Conservation (phyloP, 2,797 vertebrate genomes). For the Pelochelys cantorii region DNA sequence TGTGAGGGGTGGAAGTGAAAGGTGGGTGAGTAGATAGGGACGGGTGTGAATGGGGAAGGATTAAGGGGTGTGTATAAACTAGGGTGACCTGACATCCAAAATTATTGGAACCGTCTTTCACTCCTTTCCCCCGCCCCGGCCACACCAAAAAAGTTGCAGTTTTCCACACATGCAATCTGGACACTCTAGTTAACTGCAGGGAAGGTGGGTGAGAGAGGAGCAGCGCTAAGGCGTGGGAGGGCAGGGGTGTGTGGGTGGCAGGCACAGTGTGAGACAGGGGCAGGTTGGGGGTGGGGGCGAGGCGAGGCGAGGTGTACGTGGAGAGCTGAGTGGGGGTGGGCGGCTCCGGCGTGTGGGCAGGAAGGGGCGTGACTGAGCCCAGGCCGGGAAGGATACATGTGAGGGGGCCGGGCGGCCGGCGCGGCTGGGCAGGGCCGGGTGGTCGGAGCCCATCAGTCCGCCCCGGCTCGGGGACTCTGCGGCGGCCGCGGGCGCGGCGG, state of each 20-base stretch:
- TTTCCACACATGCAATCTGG: no score
- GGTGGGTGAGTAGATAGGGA: background rate
- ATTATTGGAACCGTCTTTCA: no score
- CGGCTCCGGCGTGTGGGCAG: accelerated
- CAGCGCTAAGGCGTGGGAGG: no score
- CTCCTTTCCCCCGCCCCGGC: no score
- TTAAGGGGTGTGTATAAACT: conserved; percentile 22
- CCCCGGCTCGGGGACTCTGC: background rate
- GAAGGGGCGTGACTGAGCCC: background rate
- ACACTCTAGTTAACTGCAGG: no score
- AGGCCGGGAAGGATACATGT: conserved; percentile 10
- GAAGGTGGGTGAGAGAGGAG: no score
- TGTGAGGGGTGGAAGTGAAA: background rate
- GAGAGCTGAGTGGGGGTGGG: accelerated
- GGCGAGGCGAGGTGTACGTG: background rate
- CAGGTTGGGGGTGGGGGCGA: background rate
- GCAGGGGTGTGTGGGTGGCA: background rate
- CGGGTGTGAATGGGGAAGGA: conserved; percentile 36
- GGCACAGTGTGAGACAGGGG: background rate
- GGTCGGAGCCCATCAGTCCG: background rate
- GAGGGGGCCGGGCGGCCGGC: conserved; percentile 24
- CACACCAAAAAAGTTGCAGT: no score
- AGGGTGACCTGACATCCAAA: no score
- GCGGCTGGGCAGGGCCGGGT: background rate
- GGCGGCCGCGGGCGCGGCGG: background rate